phyloP scores from a whole-genome alignment of 2,797 vertebrate species.

The Etheostoma perlongum region DNA sequence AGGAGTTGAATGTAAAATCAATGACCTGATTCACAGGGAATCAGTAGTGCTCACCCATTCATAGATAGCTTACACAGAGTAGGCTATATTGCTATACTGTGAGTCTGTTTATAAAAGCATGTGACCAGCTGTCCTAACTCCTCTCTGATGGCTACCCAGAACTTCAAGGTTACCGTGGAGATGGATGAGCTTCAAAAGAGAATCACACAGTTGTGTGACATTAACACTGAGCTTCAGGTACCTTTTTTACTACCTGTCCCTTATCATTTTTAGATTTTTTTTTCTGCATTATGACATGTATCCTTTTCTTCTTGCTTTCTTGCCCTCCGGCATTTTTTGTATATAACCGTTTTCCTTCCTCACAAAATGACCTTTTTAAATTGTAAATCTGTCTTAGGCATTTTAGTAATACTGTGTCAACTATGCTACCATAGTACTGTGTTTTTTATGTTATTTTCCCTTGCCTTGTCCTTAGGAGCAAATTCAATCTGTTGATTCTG shows the following conservation, averaged over 20 bases:
- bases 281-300: background rate
- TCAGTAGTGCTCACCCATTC: background rate
- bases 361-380: background rate
- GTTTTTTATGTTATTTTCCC: background rate
- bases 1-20: conserved; percentile 3
- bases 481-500: conserved; percentile 82
- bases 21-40: background rate
- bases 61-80: background rate
- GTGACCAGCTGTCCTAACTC: conserved; percentile 12
- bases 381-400: background rate
- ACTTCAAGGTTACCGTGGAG: conserved; percentile 87
- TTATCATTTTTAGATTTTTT: background rate
- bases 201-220: conserved; percentile 86
- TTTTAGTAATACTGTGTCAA: background rate
- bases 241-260: conserved; percentile 23
- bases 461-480: conserved; percentile 82
- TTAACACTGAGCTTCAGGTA: conserved; percentile 89
- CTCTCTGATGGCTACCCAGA: conserved; percentile 77
- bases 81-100: background rate
- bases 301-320: background rate
- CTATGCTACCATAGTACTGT: background rate
- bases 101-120: conserved; percentile 9
- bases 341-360: background rate
- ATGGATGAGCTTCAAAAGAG: conserved; percentile 87
- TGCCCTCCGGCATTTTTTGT: background rate